phyloP scores from a whole-genome alignment of 23 tunicate species.

The Halocynthia roretzi region DNA sequence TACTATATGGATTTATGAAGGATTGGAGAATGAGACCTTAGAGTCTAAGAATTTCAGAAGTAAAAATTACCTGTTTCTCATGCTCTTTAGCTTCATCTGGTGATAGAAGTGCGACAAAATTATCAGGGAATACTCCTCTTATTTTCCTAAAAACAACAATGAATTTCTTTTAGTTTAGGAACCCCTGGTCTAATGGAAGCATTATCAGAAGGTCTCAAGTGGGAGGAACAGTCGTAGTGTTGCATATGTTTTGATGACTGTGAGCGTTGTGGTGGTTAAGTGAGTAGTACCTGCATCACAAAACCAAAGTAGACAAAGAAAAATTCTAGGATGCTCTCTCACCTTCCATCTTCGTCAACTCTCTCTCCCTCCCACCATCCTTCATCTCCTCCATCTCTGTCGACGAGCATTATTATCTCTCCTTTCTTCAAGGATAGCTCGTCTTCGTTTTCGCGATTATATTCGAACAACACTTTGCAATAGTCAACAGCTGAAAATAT shows the following conservation, averaged over 20 bases:
- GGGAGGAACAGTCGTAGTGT: background rate
- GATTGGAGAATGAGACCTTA: too few relatives aligned
- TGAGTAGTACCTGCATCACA: background rate
- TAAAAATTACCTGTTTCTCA: background rate
- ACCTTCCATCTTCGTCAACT: constrained; percentile 63
- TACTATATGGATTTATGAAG: too few relatives aligned
- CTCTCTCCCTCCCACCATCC: constrained; percentile 96
- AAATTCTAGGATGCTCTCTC: background rate
- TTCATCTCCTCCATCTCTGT: constrained; percentile 45
- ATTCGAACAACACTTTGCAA: constrained; percentile 67
- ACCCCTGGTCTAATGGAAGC: too few relatives aligned
- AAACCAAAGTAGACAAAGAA: background rate
- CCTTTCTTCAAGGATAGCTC: constrained; percentile 65
- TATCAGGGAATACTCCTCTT: constrained; percentile 84
- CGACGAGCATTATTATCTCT: constrained; percentile 43
- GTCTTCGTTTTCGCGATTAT: constrained; percentile 51
- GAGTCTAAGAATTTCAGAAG: too few relatives aligned
- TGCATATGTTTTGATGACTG: background rate
- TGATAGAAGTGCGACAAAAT: constrained; percentile 57
- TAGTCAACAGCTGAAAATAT: constrained; percentile 27
- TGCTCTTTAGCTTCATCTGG: constrained; percentile 22
- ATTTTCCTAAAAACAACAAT: constrained; percentile 27
- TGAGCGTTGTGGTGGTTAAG: background rate
- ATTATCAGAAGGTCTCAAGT: background rate
- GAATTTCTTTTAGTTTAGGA: too few relatives aligned